phyloP scores from a whole-genome alignment of 2,888 invertebrate species.

The Lomographa bimaculata region DNA sequence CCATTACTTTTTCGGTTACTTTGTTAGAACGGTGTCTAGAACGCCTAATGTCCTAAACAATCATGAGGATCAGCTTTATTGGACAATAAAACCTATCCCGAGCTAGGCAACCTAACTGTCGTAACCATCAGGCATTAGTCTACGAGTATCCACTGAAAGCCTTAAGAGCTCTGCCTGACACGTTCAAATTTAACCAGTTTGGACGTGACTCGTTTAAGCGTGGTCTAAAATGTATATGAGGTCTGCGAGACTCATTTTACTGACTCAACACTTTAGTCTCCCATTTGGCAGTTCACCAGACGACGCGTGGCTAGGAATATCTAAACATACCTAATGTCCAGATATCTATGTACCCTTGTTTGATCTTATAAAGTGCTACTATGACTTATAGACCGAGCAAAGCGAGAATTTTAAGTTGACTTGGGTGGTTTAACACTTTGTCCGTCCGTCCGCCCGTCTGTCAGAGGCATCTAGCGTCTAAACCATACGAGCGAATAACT shows the following conservation, averaged over 20 bases:
- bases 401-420: no score
- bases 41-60: conserved; percentile 3
- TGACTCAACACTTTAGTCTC: background rate
- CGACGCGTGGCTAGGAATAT: no score
- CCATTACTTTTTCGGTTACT: no score
- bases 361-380: no score
- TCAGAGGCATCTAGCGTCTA: no score
- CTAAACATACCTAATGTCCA: no score
- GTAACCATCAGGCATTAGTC: conserved; percentile 2
- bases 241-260: background rate
- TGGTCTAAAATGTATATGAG: conserved; percentile 1
- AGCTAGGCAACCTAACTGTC: conserved; percentile 6
- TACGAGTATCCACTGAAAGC: conserved; percentile 9
- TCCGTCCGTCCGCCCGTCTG: no score
- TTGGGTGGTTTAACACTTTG: no score
- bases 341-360: no score
- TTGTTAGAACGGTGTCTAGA: background rate
- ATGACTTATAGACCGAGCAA: no score
- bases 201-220: conserved; percentile 4
- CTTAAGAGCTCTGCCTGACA: conserved; percentile 4
- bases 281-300: no score
- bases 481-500: no score
- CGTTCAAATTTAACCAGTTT: conserved; percentile 7
- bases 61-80: conserved; percentile 6
- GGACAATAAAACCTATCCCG: conserved; percentile 5